Base-by-base conservation (phyloP, 2,113 vertebrate genomes). In the Thamnophis sirtalis region DNA sequence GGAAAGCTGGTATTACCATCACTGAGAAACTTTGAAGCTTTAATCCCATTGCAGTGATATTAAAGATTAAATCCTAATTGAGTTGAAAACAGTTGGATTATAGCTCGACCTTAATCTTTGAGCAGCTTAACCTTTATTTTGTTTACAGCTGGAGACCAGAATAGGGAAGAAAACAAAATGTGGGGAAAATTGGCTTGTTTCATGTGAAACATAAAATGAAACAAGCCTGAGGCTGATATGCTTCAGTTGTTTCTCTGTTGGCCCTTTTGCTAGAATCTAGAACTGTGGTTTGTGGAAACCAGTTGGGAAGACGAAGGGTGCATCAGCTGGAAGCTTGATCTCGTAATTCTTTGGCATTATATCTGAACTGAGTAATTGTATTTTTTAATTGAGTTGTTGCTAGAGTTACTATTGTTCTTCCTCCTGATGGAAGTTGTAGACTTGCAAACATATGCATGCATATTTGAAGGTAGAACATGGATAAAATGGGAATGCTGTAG, bases 31-130 rank as follows among this genome's bases (percentile, higher is more conserved):
- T 92, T 95, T 95, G 96, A 93, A 95, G 95, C 93, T 94, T 96
- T 96, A 95, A 96, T 95, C 94, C 95, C 94, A 94, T 92, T 88
- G 94, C 87, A 93, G 95, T 96, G 95, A 93, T 95, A 93, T 89
- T 96, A 93, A 94, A 0, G 95, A 96, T 97, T 97, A 97, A 96
- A 96, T 95, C 95, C 94, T 96, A 96, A 97, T 96, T 97, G 95
- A 94, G 95, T 63, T 63, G 96, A 97, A 96, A 96, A 94, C 95
- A 96, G 95, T 96, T 96, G 96, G 96, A 96, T 95, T 96, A 95
- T 92, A 96, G 95, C 94, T 96, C 96, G 94, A 96, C 96, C 96
- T 96, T 96, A 97, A 97, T 97, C 96, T 96, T 95, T 94, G 93
- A 95, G 95, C 95, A 95, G 95, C 91, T 94, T 96, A 95, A 96